Percentiles rank a stretch among this genome's conserved stretches.
phyloP scores from a whole-genome alignment of 2,888 invertebrate genomes.

The Drosophila maculinotata region DNA sequence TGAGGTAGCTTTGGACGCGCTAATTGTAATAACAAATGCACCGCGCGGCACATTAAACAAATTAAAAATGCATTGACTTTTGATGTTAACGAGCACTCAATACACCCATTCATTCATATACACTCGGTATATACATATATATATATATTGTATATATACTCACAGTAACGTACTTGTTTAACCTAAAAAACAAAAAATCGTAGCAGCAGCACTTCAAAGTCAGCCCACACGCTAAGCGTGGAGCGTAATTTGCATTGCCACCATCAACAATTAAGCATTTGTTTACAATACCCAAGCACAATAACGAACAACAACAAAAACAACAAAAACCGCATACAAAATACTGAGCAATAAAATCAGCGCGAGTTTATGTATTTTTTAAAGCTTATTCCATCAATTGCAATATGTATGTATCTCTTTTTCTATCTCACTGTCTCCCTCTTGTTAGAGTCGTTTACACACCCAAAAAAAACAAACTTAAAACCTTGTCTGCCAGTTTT shows the following conservation, averaged over 20 bases:
- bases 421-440: not conserved
- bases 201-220: constrained; percentile 50
- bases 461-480: constrained; percentile 38
- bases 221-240: constrained; percentile 61
- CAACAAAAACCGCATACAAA: constrained; percentile 7
- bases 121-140: no score
- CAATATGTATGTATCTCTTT: constrained; percentile 9
- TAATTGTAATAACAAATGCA: constrained; percentile 72
- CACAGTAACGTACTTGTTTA: constrained; percentile 60
- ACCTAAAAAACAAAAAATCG: constrained; percentile 60
- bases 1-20: constrained; percentile 42
- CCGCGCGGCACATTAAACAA: constrained; percentile 66
- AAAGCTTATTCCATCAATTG: constrained; percentile 14
- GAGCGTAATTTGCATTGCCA: constrained; percentile 66
- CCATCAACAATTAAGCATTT: constrained; percentile 73
- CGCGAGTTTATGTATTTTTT: constrained; percentile 25
- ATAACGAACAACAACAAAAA: constrained; percentile 27
- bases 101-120: constrained; percentile 24
- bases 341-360: constrained; percentile 34
- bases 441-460: constrained; percentile 27
- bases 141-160: not conserved
- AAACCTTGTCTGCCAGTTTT: constrained; percentile 68
- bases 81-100: constrained; percentile 68
- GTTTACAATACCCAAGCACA: constrained; percentile 67
- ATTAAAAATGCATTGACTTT: constrained; percentile 77